phyloP scores from a whole-genome alignment of 2,888 invertebrate genomes.

The Mythimna ferrago region DNA sequence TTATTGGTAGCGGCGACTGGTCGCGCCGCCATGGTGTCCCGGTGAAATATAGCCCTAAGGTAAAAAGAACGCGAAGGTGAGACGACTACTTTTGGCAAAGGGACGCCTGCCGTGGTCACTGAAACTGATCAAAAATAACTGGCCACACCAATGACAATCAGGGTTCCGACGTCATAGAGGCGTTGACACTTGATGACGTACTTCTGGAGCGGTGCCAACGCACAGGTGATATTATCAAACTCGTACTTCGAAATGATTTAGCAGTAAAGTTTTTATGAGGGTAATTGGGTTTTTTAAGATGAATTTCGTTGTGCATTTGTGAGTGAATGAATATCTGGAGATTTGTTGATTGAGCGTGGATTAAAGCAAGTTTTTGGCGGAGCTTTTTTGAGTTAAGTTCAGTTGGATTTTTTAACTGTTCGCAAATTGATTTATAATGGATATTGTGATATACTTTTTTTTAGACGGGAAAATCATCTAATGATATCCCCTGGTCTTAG shows the following conservation, averaged over 20 bases:
- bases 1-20: too few relatives aligned
- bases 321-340: constrained; percentile 8
- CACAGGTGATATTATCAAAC: constrained; percentile 49
- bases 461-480: too few relatives aligned
- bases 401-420: too few relatives aligned
- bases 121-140: constrained; percentile 43
- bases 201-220: constrained; percentile 38
- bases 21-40: too few relatives aligned
- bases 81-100: constrained; percentile 43
- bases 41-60: background rate
- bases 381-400: too few relatives aligned
- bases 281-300: constrained; percentile 10
- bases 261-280: constrained; percentile 35
- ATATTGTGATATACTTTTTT: too few relatives aligned
- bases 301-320: background rate
- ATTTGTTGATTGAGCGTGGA: background rate
- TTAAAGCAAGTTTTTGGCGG: too few relatives aligned
- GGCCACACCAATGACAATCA: constrained; percentile 52
- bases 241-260: constrained; percentile 32
- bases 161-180: constrained; percentile 42
- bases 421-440: too few relatives aligned
- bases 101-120: constrained; percentile 14
- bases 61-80: constrained; percentile 41
- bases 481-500: too few relatives aligned
- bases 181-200: constrained; percentile 59